Percentiles rank a stretch among this genome's conserved stretches.
phyloP scores from a whole-genome alignment of 2,888 invertebrate species.

The Ormyrus rosae region DNA sequence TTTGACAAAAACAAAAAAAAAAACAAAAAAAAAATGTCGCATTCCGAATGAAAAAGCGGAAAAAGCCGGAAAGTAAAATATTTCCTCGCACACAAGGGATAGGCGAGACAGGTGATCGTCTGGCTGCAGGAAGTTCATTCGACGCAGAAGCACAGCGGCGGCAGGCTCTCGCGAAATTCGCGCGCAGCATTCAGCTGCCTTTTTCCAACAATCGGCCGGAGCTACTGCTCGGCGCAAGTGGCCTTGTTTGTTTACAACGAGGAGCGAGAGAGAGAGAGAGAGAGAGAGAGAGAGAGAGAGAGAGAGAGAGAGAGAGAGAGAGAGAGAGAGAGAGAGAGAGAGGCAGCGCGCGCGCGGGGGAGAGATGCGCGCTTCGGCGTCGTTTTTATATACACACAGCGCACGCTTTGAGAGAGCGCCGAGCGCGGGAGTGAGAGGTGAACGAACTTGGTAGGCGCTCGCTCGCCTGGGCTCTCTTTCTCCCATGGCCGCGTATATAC shows the following conservation, averaged over 20 bases:
- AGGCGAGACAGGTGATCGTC: neutral
- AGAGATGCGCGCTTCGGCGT: neutral
- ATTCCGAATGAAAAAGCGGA: conserved; percentile 4
- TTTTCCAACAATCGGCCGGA: conserved; percentile 35
- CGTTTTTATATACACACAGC: conserved; percentile 15
- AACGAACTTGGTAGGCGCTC: conserved; percentile 35
- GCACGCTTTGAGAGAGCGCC: too few species aligned
- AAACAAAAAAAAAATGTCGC: conserved; percentile 32
- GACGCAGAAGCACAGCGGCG: too few species aligned
- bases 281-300: too few species aligned
- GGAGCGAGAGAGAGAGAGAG: too few species aligned
- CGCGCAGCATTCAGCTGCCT: neutral
- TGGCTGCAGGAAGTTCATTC: too few species aligned
- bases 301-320: too few species aligned
- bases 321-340: too few species aligned
- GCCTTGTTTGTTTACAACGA: conserved; percentile 50
- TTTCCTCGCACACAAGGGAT: neutral
- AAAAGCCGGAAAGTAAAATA: neutral
- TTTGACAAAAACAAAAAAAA: too few species aligned
- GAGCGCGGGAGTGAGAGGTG: conserved; percentile 34
- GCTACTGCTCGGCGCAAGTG: conserved; percentile 14
- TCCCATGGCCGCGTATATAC: neutral
- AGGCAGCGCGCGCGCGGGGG: too few species aligned
- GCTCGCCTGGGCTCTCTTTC: neutral
- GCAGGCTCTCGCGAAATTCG: too few species aligned